These are phyloP conservation scores for Naso thynnoides DNA, from an alignment of 2,797 vertebrate species.

Conservation along the genomic window DNA sequence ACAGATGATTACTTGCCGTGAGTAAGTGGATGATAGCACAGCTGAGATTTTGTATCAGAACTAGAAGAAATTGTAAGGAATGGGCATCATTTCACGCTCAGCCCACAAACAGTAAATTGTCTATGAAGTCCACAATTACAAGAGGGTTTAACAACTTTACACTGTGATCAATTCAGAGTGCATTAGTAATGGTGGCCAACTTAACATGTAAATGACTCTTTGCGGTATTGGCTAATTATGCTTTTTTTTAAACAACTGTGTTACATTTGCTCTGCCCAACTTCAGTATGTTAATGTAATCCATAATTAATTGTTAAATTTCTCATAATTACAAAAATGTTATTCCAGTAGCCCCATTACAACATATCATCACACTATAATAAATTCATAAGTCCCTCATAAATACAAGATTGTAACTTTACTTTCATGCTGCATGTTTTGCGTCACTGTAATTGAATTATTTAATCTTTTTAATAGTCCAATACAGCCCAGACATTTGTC, in stretches of 20 bases:
- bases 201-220: constrained; percentile 2
- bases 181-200: neutral
- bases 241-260: neutral
- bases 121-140: constrained; percentile 8
- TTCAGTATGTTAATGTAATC: constrained; percentile 18
- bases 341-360: constrained; percentile 19
- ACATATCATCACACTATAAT: neutral
- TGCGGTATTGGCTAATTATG: constrained; percentile 5
- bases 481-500: no score
- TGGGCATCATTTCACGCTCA: neutral
- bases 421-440: neutral
- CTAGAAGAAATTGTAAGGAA: neutral
- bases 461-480: neutral
- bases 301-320: constrained; percentile 18
- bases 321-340: constrained; percentile 1
- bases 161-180: constrained; percentile 19
- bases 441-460: neutral
- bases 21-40: neutral
- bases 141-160: neutral
- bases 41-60: neutral
- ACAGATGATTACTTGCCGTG: neutral
- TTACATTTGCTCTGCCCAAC: constrained; percentile 19
- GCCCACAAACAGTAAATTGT: constrained; percentile 12
- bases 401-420: neutral
- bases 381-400: neutral